Base-by-base conservation (phyloP, 2,888 invertebrate species). In the Keiferia lycopersicella region DNA sequence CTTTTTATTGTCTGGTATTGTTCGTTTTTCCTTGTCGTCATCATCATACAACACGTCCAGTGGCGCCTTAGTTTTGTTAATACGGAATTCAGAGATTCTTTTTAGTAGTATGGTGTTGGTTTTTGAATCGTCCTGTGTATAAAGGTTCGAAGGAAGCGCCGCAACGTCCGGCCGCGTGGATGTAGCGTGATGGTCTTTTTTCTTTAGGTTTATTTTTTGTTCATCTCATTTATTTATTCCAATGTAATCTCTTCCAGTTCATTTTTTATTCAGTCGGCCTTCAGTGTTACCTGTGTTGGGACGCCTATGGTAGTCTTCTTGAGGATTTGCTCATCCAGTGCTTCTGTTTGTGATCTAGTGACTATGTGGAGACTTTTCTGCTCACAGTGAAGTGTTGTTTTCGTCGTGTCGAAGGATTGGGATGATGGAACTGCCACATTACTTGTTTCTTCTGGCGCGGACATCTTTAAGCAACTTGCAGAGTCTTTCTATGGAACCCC, bases 221-320 rank as follows among this genome's bases (percentile, higher is more conserved):
- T 91, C 90, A 89, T 91, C 91, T 91, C 91, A 91, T 92, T 92
- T 92, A 91, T 92, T 91, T 92, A 91, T 92, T 92, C 92, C 92
- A 88, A 91, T 91, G 92, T 92, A 92, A 92, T 92, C 90, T 91
- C 88, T 87, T 89, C 90, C 89, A 90, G 87, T 84, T 89, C 84
- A 85, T 89, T 92, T 92, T 91, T 91, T 92, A 90, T 91, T 90
- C 91, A 92, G 88, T 92, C 89, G 88, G 87, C 90, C 90, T 91
- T 91, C 87, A 89, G 90, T 88, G 81, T 87, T 92, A 91, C 91
- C 90, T 92, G 91, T 87, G 89, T 82, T 75, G 82, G 85, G 90
- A 88, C 88, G 91, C 87, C 81, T 80, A 80, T 79, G 81, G 71
- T 82, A 79, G 76, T 77, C 76, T 75, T 66, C 70, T 73, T 75